phyloP scores from a whole-genome alignment of 30 jellyfish, hydroid and myxozoan genomes.

The Chrysaora quinquecirrha region DNA sequence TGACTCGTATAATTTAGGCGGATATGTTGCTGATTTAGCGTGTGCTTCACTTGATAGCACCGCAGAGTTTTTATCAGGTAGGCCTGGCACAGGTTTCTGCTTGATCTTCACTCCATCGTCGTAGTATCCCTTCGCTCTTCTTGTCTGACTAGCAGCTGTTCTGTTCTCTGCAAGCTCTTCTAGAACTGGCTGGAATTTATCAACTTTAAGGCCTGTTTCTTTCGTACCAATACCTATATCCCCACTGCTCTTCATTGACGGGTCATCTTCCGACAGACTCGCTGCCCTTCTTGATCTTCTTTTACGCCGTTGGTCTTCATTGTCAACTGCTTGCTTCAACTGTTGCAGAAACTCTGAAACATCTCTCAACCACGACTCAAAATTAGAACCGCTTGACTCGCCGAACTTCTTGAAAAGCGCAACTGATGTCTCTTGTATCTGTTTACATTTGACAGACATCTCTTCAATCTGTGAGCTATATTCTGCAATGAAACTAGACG shows the following conservation, averaged over 20 bases:
- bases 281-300: slow-evolving; percentile 64
- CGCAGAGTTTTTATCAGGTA: neutral
- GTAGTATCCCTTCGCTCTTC: neutral
- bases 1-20: neutral
- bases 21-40: neutral
- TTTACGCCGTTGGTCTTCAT: slow-evolving; percentile 58
- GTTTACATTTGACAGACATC: slow-evolving; percentile 53
- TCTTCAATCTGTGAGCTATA: slow-evolving; percentile 37
- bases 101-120: neutral
- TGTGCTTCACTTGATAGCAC: neutral
- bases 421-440: slow-evolving; percentile 45
- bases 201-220: neutral
- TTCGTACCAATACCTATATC: neutral
- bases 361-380: slow-evolving; percentile 80
- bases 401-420: slow-evolving; percentile 73
- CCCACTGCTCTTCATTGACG: neutral
- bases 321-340: slow-evolving; percentile 75
- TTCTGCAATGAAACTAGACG: slow-evolving; percentile 27
- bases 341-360: slow-evolving; percentile 82
- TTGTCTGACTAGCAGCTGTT: neutral
- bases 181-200: slow-evolving; percentile 21
- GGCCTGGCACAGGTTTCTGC: neutral
- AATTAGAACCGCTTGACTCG: slow-evolving; percentile 57
- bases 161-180: slow-evolving; percentile 42
- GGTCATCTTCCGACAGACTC: slow-evolving; percentile 36